Conservation (phyloP, 2,113 vertebrate species). For the Lepus timidus region DNA sequence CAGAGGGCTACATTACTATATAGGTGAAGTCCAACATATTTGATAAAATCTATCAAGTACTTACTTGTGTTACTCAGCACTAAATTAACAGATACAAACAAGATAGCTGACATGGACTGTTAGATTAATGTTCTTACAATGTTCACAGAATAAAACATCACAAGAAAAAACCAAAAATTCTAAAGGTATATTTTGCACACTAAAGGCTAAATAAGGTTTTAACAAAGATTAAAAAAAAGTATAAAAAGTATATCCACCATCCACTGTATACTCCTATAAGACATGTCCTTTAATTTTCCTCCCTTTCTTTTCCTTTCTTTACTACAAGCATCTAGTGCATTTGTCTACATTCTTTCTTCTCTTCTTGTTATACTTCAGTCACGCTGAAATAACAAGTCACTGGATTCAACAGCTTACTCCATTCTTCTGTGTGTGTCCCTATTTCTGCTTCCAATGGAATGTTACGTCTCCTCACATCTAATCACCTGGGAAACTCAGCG, state of each 20-base stretch:
- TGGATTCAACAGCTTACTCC: neutral
- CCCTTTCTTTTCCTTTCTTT: neutral
- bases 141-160: conserved; percentile 26
- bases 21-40: conserved; percentile 49
- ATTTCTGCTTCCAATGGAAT: neutral
- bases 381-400: neutral
- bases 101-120: neutral
- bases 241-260: neutral
- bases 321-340: neutral
- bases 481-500: neutral
- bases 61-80: neutral
- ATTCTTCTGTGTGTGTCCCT: neutral
- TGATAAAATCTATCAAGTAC: conserved; percentile 30
- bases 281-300: neutral
- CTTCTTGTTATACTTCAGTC: accelerated
- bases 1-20: neutral
- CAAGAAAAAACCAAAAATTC: neutral
- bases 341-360: too few relatives aligned
- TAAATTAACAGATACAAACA: conserved; percentile 23
- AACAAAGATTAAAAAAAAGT: neutral
- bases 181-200: neutral
- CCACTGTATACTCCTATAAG: neutral
- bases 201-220: neutral
- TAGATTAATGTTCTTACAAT: neutral
- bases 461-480: neutral